Base-by-base conservation (phyloP, 2,113 vertebrate genomes). In the Fukomys damarensis region DNA sequence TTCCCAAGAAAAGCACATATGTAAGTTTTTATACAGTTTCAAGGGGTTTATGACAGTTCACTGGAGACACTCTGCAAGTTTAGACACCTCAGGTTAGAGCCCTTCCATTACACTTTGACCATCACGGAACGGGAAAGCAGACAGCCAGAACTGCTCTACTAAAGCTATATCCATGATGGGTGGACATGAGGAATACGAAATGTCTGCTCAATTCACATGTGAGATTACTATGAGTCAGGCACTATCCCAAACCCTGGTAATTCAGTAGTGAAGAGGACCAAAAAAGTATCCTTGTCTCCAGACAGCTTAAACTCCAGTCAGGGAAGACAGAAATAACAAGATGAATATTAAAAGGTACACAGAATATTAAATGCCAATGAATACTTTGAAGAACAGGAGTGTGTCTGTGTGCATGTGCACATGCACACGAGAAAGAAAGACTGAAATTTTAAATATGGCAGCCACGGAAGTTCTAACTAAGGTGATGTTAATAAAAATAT, bases 1-100 rank as follows among this genome's bases (percentile, higher is more conserved):
- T 89, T 79, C 66, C 19, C 11, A 83, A 74, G 80, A 65, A 95
- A 96, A 86, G 85, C 17, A 59, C 26, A 58, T 56, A 94, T 8
- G 35, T n/a, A 59, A 30, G 1, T 74, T 88, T 91, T 81, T 20
- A 80, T 38, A 56, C 3, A 76, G 65, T 58, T 87, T 89, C 28
- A 93, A 88, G 46, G 65, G 32, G 52, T 72, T 58, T 91, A 52
- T 52, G 52, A 88, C 9, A 66, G 92, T 52, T 43, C 52, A 41
- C 7, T 20, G 0, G 26, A 79, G 58, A 65, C 16, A 74, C 41
- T 49, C 77, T 91, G 41, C 35, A 72, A 86, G 74, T 91, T 43
- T 32, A 82, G 90, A 41, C 4, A 56, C 26, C 8, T 76, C 6
- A 63, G 35, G 59, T 54, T 83, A 89, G 80, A 93, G 58, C 4